Evolutionary conservation across 2,113 vertebrate species (phyloP), one percentile per base, ranked within the genome.

Genomic region (Tricholaema leucomelas): DNA sequence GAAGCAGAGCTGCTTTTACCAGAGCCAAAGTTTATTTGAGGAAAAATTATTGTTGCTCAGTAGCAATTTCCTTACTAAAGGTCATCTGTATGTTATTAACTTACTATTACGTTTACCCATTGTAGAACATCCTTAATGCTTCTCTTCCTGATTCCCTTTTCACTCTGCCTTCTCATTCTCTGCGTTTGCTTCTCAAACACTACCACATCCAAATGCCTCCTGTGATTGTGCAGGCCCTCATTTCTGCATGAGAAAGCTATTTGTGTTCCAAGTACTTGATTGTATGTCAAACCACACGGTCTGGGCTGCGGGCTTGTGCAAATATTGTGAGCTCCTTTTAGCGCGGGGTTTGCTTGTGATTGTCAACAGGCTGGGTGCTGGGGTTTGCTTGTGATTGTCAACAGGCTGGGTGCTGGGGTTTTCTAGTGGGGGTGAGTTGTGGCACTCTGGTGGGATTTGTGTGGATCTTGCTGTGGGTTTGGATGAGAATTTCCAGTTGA

Each of bases 71-170:
- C 93, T 91, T 91, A 92, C 82, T 91, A 90, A 90, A 93, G 92
- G 95, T 96, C 95, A 95, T 88, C 84, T 93, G 94, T 95, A 67
- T 88, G 94, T 94, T 96, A 92, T 97, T 95, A 96, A 74, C 87
- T 95, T 85, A 55, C 88, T 93, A 74, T 94, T 95, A 67, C 28
- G 38, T 93, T 95, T 94, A 74, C 88, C 72, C 50, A 0, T 56
- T 88, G 93, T 94, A 85, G 92, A 93, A 95, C 82, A 85, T 96
- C 89, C 78, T 85, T 92, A 95, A 92, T 95, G 89, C 89, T 66
- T 94, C 61, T 88, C 91, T 95, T 93, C 93, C 89, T 93, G 95
- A 92, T 59, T 96, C 88, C 85, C 81, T 92, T 60, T 92, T 72
- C 50, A 9, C 85, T 48, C 79, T 85, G 65, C 89, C 63, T 85